A percentile compares a stretch with the other conserved stretches of the same genome.
Evolutionary conservation across 2,797 vertebrate species (phyloP).

Genomic region (Intellagama lesueurii): DNA sequence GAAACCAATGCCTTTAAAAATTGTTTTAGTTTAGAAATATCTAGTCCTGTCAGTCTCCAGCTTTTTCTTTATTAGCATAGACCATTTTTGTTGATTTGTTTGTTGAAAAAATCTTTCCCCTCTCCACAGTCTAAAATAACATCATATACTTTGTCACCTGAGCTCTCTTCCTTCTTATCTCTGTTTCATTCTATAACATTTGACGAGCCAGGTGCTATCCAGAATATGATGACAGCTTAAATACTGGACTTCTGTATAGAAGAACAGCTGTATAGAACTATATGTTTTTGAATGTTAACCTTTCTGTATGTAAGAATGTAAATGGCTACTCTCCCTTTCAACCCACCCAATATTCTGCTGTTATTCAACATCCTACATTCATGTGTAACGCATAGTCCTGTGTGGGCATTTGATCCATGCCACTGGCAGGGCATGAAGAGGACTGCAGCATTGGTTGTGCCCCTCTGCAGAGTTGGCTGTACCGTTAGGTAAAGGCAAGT

Average conservation of each 20-base stretch:
- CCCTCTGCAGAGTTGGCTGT: neutral
- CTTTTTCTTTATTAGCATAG: neutral
- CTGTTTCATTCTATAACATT: neutral
- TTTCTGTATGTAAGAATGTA: neutral
- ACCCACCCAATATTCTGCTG: too few species aligned
- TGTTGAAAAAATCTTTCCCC: neutral
- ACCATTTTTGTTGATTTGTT: neutral
- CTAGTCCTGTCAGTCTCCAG: neutral
- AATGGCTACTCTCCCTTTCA: neutral
- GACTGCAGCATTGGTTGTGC: fast-evolving
- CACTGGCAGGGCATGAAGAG: neutral
- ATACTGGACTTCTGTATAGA: neutral
- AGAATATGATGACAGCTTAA: neutral
- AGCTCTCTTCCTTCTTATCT: too few species aligned
- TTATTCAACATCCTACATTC: neutral
- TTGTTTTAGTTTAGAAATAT: neutral
- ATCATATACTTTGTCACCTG: neutral
- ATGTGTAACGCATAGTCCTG: neutral
- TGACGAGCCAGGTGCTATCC: neutral
- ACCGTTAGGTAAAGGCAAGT: neutral
- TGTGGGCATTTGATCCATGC: neutral
- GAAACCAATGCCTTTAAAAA: neutral
- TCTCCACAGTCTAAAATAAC: neutral
- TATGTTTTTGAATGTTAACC: neutral
- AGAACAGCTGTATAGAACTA: neutral